Conservation (phyloP, 2,888 invertebrate genomes). For the Euclidia mi region DNA sequence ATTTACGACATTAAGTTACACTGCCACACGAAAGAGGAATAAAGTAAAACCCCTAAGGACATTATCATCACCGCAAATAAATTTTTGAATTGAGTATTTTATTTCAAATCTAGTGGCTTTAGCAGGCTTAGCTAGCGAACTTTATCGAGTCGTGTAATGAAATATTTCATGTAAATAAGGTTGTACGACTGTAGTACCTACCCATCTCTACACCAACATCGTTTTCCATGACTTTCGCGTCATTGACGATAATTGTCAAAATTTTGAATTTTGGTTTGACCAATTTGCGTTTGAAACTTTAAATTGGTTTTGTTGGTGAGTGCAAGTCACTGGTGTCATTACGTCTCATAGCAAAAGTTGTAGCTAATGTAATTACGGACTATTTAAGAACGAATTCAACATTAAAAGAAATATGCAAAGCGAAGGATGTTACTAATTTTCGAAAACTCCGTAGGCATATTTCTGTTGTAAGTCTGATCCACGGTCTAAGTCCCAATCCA, state of each 20-base stretch:
- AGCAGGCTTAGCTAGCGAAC: constrained; percentile 4
- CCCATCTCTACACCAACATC: constrained; percentile 22
- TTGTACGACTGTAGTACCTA: constrained; percentile 28
- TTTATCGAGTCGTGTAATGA: constrained; percentile 21
- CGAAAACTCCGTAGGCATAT: too few species aligned
- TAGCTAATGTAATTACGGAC: constrained; percentile 6
- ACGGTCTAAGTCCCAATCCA: too few species aligned
- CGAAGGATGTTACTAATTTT: background rate
- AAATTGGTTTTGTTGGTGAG: constrained; percentile 65
- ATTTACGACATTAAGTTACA: constrained; percentile 12
- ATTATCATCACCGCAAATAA: constrained; percentile 22
- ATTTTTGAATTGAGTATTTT: constrained; percentile 18
- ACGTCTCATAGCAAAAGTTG: constrained; percentile 28
- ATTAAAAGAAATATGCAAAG: background rate
- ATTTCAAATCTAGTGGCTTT: constrained; percentile 10
- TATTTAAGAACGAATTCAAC: constrained; percentile 1
- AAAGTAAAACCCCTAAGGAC: constrained; percentile 14
- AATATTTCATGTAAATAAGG: constrained; percentile 37
- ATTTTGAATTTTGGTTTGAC: constrained; percentile 57
- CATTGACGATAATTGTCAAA: constrained; percentile 55
- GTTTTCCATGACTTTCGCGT: constrained; percentile 28
- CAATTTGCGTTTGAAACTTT: constrained; percentile 61
- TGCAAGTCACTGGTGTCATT: constrained; percentile 61
- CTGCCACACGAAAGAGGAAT: constrained; percentile 9
- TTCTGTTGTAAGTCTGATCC: too few species aligned